These are phyloP conservation scores for Cirrhinus molitorella DNA, from an alignment of 2,797 vertebrate species.

Conservation along the genomic window DNA sequence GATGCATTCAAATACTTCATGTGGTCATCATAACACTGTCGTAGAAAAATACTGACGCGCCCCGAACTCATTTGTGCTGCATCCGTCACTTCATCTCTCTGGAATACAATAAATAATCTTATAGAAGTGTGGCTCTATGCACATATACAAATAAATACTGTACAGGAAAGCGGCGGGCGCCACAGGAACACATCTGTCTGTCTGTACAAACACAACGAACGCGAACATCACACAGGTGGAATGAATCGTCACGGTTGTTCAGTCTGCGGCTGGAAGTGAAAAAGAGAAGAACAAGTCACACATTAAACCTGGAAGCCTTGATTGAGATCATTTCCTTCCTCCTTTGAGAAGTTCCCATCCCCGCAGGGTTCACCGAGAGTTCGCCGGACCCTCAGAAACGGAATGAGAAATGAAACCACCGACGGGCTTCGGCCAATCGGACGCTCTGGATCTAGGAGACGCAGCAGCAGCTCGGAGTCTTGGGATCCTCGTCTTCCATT, in stretches of 20 bases:
- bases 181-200: constrained; percentile 5
- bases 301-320: not conserved
- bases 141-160: constrained; percentile 63
- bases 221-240: not conserved
- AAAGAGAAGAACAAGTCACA: not conserved
- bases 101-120: constrained; percentile 52
- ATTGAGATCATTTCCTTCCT: not conserved
- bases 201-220: not conserved
- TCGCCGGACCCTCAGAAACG: not conserved
- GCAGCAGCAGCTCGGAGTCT: constrained; percentile 89
- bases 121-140: constrained; percentile 52
- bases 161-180: constrained; percentile 37
- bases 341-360: too few relatives aligned
- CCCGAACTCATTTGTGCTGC: not conserved
- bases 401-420: not conserved
- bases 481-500: constrained; percentile 90
- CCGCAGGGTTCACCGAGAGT: not conserved
- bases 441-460: constrained; percentile 81
- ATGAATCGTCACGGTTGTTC: not conserved
- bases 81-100: constrained; percentile 12
- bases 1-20: not conserved
- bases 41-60: constrained; percentile 22
- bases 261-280: not conserved
- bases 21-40: constrained; percentile 22
- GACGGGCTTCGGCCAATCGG: not conserved